Base-by-base conservation (phyloP, 53 echinoderm and acorn worm species). In the Patiria pectinifera region DNA sequence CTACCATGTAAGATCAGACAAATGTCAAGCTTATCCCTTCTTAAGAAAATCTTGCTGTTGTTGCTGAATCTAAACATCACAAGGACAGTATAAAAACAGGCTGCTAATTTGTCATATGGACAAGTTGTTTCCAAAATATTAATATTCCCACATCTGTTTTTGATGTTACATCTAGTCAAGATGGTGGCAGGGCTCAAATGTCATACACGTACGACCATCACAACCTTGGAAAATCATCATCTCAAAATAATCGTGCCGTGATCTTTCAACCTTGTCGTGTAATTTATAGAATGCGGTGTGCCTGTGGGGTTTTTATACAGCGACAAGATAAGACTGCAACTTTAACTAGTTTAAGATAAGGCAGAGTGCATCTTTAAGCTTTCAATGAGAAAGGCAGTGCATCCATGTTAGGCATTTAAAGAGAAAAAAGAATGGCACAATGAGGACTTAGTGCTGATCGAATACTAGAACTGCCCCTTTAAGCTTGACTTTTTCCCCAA, bases 181-280 rank as follows among this genome's bases (percentile, higher is more conserved):
- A 6, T 23, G 21, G 45, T 26, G 14, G 7, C 21, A 47, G 76
- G 53, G 43, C 47, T 78, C 45, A 45, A 45, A 78, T 46, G 47
- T 78, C 79, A 78, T 15, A 15, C 45, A 44, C 79, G 44, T 15
- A 15, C 45, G 5, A 22, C 2, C 16, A 16, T 45, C 12, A 45
- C 35, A 24, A 78, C 79, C 79, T 78, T 78, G 79, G 79, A 45
- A 78, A 74, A n/a, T 74, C 74, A n/a, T 74, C 74, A 18, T 10
- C 69, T 21, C 15, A 21, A 74, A n/a, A 21, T 4, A 66, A 66
- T 66, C 24, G 21, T 23, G 4, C 74, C 21, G 22, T 74, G 74
- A 74, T 74, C 24, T 10, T 23, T 4, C 14, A 66, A 66, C 66
- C 74, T 18, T 23, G 18, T 23, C 24, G 4, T 74, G 16, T 18